Evolutionary conservation across 2,888 invertebrate genomes (phyloP).

Genomic region (Sinhomidia bicolor): DNA sequence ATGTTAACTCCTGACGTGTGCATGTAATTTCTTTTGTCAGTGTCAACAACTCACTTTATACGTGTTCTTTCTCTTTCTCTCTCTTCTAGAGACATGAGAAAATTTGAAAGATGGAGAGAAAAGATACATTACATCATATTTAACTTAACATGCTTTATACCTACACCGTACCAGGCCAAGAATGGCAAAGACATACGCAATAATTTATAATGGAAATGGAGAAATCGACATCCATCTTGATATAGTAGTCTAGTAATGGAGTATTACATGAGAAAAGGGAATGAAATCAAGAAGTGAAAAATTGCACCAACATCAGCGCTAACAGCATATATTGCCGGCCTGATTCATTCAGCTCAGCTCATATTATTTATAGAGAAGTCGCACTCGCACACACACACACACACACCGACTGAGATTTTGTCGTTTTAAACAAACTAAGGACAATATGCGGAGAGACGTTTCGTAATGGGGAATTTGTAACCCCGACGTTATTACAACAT

Average conservation of each 20-base stretch:
- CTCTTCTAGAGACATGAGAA: slow-evolving; percentile 9
- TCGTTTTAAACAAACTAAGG: slow-evolving; percentile 41
- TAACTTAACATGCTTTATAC: not conserved
- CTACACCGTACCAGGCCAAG: not conserved
- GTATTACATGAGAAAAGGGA: slow-evolving; percentile 23
- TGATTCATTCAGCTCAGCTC: not conserved
- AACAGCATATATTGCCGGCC: no score
- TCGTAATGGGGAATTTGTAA: slow-evolving; percentile 39
- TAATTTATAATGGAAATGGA: slow-evolving; percentile 38
- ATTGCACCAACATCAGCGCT: slow-evolving; percentile 49
- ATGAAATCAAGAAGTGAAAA: slow-evolving; percentile 58
- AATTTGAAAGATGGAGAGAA: slow-evolving; percentile 6
- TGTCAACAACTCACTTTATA: slow-evolving; percentile 44
- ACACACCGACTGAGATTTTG: slow-evolving; percentile 16
- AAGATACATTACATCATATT: slow-evolving; percentile 6
- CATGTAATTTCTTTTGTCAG: slow-evolving; percentile 51
- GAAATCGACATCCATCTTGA: slow-evolving; percentile 30
- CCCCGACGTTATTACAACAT: slow-evolving; percentile 38
- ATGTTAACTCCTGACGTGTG: slow-evolving; percentile 28
- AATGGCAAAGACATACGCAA: not conserved
- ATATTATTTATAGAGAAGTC: not conserved
- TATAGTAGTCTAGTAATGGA: slow-evolving; percentile 2
- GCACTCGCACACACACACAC: not conserved
- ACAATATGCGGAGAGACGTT: slow-evolving; percentile 14
- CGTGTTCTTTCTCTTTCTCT: no score